phyloP scores from a whole-genome alignment of 2,113 vertebrate genomes.

The Probosciger aterrimus region DNA sequence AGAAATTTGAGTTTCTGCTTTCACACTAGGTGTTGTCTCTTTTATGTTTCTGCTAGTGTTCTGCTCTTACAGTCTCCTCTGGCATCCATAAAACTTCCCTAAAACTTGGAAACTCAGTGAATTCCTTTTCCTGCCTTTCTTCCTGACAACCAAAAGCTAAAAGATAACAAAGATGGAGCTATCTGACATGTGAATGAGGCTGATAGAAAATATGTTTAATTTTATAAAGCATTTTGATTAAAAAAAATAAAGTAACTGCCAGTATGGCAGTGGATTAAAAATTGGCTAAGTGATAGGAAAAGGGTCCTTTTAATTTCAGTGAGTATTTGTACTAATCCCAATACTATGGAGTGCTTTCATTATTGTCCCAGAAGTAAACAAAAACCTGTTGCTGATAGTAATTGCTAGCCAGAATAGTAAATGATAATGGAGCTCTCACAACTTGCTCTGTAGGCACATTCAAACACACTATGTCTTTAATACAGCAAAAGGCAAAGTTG shows the following conservation, averaged over 20 bases:
- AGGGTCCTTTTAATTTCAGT: background rate
- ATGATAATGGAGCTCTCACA: background rate
- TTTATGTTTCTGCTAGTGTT: background rate
- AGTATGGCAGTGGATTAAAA: background rate
- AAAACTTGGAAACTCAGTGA: background rate
- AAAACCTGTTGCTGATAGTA: background rate
- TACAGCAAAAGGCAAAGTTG: background rate
- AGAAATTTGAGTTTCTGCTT: background rate
- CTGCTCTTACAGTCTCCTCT: background rate
- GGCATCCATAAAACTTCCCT: background rate
- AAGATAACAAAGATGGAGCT: background rate
- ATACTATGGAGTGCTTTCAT: background rate
- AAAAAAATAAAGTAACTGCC: background rate
- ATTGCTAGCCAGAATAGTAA: background rate
- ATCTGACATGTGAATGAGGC: fast-evolving
- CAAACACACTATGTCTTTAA: background rate
- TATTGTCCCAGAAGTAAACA: background rate
- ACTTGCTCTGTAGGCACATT: background rate
- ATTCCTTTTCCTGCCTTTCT: background rate
- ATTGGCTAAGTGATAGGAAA: background rate
- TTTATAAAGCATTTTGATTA: background rate
- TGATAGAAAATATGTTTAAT: background rate
- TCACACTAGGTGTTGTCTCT: background rate
- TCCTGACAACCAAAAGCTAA: background rate
- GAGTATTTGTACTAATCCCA: background rate